phyloP scores from a whole-genome alignment of 2,888 invertebrate genomes.

The Athalia cordata region DNA sequence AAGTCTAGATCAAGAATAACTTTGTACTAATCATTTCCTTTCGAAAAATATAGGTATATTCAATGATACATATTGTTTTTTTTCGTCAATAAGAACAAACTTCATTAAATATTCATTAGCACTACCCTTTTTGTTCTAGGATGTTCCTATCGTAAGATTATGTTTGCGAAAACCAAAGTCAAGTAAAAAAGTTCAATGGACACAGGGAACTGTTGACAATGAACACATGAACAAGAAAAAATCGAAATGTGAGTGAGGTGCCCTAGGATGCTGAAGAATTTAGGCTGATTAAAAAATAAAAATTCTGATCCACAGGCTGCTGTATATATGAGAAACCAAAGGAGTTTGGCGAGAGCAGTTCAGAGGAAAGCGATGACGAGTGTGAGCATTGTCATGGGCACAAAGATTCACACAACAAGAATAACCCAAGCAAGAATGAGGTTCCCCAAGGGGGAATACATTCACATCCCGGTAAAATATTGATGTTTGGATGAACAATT shows the following conservation, averaged over 20 bases:
- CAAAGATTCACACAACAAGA: conserved; percentile 69
- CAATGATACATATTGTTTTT: too few species aligned
- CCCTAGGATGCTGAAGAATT: conserved; percentile 13
- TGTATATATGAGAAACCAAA: conserved; percentile 95
- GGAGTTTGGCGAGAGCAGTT: conserved; percentile 91
- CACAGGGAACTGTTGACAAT: conserved; percentile 93
- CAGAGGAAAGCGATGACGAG: conserved; percentile 87
- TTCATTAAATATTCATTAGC: not conserved
- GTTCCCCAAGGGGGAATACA: conserved; percentile 51
- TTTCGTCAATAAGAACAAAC: too few species aligned
- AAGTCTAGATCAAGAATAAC: too few species aligned
- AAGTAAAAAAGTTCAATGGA: conserved; percentile 91
- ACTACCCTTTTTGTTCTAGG: conserved; percentile 65
- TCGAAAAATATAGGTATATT: not conserved
- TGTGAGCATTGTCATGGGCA: conserved; percentile 92
- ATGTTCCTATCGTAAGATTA: conserved; percentile 78
- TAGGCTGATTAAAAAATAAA: conserved; percentile 31
- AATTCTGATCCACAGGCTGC: conserved; percentile 80
- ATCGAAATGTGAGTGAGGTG: conserved; percentile 88
- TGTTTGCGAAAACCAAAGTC: conserved; percentile 82
- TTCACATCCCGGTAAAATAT: conserved; percentile 21
- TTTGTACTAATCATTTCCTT: not conserved
- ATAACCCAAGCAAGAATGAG: conserved; percentile 56
- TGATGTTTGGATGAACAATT: not conserved
- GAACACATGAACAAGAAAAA: conserved; percentile 96